These are phyloP conservation scores for Microcebus lehilahytsara DNA, from an alignment of 2,113 vertebrate species.

Conservation along the genomic window DNA sequence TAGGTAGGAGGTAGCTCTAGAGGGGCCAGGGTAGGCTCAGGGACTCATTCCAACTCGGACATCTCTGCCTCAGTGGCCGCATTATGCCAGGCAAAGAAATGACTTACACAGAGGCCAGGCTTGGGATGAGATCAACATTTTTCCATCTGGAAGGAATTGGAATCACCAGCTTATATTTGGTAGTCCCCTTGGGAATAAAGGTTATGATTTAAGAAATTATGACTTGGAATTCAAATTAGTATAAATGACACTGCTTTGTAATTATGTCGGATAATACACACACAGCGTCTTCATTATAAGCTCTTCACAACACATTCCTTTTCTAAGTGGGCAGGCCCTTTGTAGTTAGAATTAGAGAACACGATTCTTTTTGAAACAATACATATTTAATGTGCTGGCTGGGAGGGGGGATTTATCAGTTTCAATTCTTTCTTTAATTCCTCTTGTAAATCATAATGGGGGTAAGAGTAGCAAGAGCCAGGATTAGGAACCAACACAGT, in stretches of 20 bases:
- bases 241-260: constrained; percentile 30
- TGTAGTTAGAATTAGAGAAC: neutral
- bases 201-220: constrained; percentile 55
- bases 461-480: neutral
- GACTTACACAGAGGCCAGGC: neutral
- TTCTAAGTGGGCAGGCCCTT: neutral
- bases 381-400: neutral
- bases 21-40: constrained; percentile 42
- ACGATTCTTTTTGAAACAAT: neutral
- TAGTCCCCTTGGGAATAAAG: constrained; percentile 46
- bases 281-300: neutral
- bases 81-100: neutral
- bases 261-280: neutral
- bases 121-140: constrained; percentile 61
- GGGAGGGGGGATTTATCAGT: neutral
- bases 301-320: constrained; percentile 2
- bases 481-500: neutral
- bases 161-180: constrained; percentile 36
- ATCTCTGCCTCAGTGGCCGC: neutral
- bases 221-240: constrained; percentile 31
- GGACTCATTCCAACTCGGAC: constrained; percentile 53
- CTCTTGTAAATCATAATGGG: neutral
- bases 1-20: neutral
- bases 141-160: constrained; percentile 67
- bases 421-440: constrained; percentile 20